Base-by-base conservation (phyloP, 53 echinoderm and acorn worm species). In the Henricia sp. region DNA sequence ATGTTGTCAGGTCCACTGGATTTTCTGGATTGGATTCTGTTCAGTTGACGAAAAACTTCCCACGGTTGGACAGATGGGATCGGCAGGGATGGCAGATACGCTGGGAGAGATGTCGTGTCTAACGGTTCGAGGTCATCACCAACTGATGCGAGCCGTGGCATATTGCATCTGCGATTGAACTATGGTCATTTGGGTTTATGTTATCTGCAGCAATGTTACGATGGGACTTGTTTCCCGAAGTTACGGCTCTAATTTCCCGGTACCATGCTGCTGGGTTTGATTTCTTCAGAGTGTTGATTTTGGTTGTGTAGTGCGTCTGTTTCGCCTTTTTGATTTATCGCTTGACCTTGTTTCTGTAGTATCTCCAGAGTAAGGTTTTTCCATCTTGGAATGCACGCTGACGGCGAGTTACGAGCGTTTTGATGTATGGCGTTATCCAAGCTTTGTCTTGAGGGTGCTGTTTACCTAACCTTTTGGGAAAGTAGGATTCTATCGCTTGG, bases 1-100 rank as follows among this genome's bases (percentile, higher is more conserved):
- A 84, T 77, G 14, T 35, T 41, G 21, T 89, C 83, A 37, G 82
- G 88, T 10, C 82, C 73, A 71, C 88, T 20, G 0, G 74, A 64
- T 33, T 84, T 83, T n/a, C 34, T n/a, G 40, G 27, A 6, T 44
- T 83, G 14, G 19, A 71, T 37, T 36, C 23, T 71, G 2, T 19
- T 37, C 12, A 53, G 65, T 28, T 83, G 50, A 11, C 19, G 32
- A 51, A 70, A 62, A 60, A 30, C 50, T 50, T 71, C 27, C 71
- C 71, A 33, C 30, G 51, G 50, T 48, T 71, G 32, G 12, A 71
- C 71, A 16, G 71, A 24, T 50, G 51, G 50, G 10, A 71, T 71
- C 27, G 71, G 71, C 29, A 71, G 46, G 26, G 43, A 30, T 4
- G 72, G 50, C 12, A 50, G 30, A 38, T 39, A 75, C 14, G 75